Conservation (phyloP, 2,113 vertebrate species). For the Semicossyphus pulcher region DNA sequence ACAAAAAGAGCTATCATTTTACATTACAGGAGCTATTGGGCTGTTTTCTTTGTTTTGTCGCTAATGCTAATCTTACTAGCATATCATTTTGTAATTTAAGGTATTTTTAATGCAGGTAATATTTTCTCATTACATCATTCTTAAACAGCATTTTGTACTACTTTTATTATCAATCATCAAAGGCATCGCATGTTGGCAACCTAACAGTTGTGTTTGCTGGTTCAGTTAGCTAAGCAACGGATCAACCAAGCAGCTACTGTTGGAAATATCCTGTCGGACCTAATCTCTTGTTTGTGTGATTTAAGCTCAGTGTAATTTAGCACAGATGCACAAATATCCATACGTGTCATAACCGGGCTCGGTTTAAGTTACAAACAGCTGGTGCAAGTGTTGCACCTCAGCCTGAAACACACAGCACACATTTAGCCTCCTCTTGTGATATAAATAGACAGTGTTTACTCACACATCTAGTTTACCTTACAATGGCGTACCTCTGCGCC, state of each 20-base stretch:
- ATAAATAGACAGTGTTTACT: conserved; percentile 81
- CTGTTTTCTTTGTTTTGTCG: no score
- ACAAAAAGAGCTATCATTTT: no score
- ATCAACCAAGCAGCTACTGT: background rate
- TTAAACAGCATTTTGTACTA: no score
- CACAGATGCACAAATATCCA: background rate
- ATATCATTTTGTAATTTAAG: no score
- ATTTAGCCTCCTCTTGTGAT: conserved; percentile 44
- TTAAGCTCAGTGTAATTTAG: background rate
- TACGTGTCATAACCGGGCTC: background rate
- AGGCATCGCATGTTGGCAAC: no score
- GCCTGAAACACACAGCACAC: conserved; percentile 12
- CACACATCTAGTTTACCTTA: conserved; percentile 63
- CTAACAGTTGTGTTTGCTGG: no score
- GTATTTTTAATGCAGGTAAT: no score
- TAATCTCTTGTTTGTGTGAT: background rate
- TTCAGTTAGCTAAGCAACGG: background rate
- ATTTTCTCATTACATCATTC: no score
- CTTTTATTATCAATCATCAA: no score
- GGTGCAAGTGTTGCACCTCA: conserved; percentile 11
- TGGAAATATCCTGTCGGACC: background rate
- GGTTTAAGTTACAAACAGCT: conserved; percentile 11
- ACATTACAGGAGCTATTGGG: no score
- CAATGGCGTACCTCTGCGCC: conserved; percentile 51
- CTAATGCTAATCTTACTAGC: no score